Evolutionary conservation across 2,113 vertebrate species (phyloP).

Genomic region (Odocoileus hemionus): DNA sequence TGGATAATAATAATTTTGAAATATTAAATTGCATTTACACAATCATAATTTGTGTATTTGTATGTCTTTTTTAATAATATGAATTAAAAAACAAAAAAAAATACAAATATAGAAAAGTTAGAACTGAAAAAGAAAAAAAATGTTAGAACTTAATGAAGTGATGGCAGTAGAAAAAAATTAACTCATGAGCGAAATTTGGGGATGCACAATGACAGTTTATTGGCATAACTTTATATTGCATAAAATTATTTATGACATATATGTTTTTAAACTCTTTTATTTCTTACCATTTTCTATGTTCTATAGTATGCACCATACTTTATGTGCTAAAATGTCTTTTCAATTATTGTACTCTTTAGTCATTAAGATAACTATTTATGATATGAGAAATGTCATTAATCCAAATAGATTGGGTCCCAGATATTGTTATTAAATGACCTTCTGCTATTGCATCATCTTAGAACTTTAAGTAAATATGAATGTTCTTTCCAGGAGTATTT

Average conservation of each 20-base stretch:
- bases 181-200: neutral
- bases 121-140: neutral
- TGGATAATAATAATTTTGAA: slow-evolving; percentile 5
- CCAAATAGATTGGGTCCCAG: neutral
- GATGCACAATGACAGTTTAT: neutral
- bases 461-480: slow-evolving; percentile 1
- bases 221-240: slow-evolving; percentile 8
- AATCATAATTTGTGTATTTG: neutral
- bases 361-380: neutral
- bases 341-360: neutral
- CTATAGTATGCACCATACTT: neutral
- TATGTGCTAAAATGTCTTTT: neutral
- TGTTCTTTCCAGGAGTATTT: slow-evolving; percentile 12
- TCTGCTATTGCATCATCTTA: neutral
- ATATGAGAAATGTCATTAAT: neutral
- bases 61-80: neutral
- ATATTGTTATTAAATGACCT: neutral
- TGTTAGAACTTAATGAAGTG: neutral
- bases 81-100: neutral
- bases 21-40: neutral
- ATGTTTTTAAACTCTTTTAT: neutral
- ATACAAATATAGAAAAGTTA: neutral
- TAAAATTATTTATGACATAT: neutral
- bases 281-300: neutral
- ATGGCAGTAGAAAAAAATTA: neutral